Evolutionary conservation across 2,113 vertebrate species (phyloP), one percentile per base, ranked within the genome.

Genomic region (Pelecanus crispus): DNA sequence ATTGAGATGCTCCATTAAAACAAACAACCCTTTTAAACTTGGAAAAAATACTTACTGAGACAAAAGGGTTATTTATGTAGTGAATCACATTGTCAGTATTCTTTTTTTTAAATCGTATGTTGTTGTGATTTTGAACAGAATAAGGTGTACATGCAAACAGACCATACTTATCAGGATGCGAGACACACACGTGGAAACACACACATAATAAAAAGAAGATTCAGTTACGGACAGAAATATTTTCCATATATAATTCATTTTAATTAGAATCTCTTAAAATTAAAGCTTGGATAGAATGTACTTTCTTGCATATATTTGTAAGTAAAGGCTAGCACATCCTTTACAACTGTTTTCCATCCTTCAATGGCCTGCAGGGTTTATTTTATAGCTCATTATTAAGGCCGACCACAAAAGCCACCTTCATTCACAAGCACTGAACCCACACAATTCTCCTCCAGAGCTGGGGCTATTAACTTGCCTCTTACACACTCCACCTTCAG

Each of bases 391-490:
- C 34, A 11, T 72, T 88, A 52, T 53, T 44, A 73, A 53, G 31
- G 18, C 0, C 0, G 0, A 63, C 26, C 56, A 80, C 62, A 82
- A 80, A 90, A 85, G 34, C 10, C 53, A 80, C 29, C 42, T 70
- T 62, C 31, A 16, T 75, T 75, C n/a, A 25, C 17, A 72, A n/a
- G 38, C 25, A 40, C 21, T 40, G 45, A 84, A 22, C 12, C 11
- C 2, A 1, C 74, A 34, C 2, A n/a, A 20, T 11, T 36, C 49
- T 65, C 52, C 61, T 24, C 47, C 66, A 82, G 26, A 85, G 25
- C 10, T 38, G 24, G 6, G 25, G 19, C 56, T 58, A 22, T 47
- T 74, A 25, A 31, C 16, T 90, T 3, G 0, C 49, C n/a, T 40
- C 70, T 36, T 11, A 1, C 25, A 44, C 1, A 0, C 10, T 67